Base-by-base conservation (phyloP, 1,140 invertebrate genomes). In the Cyrtorhinus lividipennis region DNA sequence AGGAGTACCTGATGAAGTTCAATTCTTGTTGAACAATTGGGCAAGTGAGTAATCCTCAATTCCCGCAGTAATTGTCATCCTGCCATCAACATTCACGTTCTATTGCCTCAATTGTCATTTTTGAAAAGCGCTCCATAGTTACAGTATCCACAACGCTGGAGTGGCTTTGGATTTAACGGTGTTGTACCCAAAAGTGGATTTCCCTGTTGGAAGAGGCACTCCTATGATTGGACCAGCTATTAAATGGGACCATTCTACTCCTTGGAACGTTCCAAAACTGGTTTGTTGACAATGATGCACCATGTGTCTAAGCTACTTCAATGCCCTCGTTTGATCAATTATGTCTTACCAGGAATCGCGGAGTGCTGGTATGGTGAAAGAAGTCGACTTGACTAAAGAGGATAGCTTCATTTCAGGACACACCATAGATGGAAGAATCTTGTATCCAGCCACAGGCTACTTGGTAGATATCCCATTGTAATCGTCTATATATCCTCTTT, bases 401-500 rank as follows among this genome's bases (percentile, higher is more conserved):
- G 56, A 92, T 74, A 82, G 80, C 22, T 95, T 84, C 75, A 76
- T 91, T 48, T 73, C 81, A 27, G 95, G 93, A 20, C 95, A 98
- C 72, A 81, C 81, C n/a, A 95, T 98, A 69, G 94, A 98, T 76
- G 95, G 94, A 10, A 81, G 94, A 70, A 79, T 95, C 24, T 75
- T 99, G 1, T 98, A 92, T 76, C 95, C 95, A 13, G 94, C 93
- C 48, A 97, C 95, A 45, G 95, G 93, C 12, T 97, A 98, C 71
- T 77, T 98, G 75, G 82, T 83, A 71, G 71, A 83, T 38, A 8
- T 38, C 15, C 5, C 30, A 38, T 15, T 38, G 15, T 38, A 8
- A n/a, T n/a, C n/a, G n/a, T n/a, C n/a, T n/a, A n/a, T n/a, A n/a
- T n/a, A n/a, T n/a, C n/a, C n/a, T n/a, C n/a, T n/a, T n/a, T n/a